Conservation (phyloP, 2,888 invertebrate genomes). For the Himalopsyche anomala region DNA sequence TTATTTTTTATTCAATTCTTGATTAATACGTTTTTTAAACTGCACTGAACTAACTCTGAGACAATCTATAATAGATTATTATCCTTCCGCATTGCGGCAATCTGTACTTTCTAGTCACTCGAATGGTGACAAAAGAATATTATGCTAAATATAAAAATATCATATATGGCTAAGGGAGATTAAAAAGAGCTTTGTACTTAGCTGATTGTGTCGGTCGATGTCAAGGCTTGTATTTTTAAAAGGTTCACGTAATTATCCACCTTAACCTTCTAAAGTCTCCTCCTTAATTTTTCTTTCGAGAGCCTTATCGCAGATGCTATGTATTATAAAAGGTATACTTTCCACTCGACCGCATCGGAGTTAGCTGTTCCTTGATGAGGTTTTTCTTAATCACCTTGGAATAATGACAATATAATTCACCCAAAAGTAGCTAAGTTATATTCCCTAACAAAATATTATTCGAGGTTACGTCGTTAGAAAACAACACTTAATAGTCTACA, state of each 20-base stretch:
- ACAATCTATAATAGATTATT: too few relatives aligned
- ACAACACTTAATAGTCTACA: neutral
- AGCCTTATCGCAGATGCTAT: constrained; percentile 18
- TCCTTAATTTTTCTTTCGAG: constrained; percentile 19
- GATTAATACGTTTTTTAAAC: too few relatives aligned
- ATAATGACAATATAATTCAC: constrained; percentile 40
- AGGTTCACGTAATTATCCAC: constrained; percentile 39
- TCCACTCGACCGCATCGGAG: constrained; percentile 20
- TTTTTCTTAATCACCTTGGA: constrained; percentile 13
- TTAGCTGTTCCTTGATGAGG: constrained; percentile 34
- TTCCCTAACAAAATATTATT: neutral
- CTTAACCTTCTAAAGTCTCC: constrained; percentile 21
- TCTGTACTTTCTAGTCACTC: too few relatives aligned
- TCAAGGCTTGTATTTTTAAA: constrained; percentile 37
- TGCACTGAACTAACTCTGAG: too few relatives aligned
- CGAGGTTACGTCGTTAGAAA: neutral
- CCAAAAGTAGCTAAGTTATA: neutral
- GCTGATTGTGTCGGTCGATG: constrained; percentile 1
- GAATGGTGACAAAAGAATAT: too few relatives aligned
- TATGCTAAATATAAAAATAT: too few relatives aligned
- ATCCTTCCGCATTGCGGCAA: too few relatives aligned
- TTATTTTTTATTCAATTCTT: too few relatives aligned
- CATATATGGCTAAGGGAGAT: neutral
- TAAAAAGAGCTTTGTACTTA: neutral
- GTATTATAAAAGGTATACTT: constrained; percentile 4